These are phyloP conservation scores for Yponomeuta malinellus DNA, from an alignment of 2,888 invertebrate species.

Conservation along the genomic window DNA sequence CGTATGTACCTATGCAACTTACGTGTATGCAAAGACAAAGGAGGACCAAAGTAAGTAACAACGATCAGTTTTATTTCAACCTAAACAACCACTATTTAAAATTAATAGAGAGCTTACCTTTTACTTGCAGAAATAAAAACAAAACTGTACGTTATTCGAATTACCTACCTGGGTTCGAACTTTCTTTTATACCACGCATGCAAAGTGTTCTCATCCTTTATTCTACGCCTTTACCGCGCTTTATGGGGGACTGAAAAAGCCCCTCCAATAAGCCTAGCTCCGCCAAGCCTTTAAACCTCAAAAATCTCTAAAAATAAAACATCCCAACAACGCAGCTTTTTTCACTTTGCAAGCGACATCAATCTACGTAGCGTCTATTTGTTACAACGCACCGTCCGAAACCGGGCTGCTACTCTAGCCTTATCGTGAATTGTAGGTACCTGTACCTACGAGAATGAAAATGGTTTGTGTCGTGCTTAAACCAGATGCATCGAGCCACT, in stretches of 20 bases:
- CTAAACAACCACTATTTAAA: too few relatives aligned
- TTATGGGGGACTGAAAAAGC: slow-evolving; percentile 16
- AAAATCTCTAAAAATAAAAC: slow-evolving; percentile 12
- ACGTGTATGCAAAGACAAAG: too few relatives aligned
- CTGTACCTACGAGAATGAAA: too few relatives aligned
- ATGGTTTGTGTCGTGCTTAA: too few relatives aligned
- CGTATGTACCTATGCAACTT: too few relatives aligned
- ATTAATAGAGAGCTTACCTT: too few relatives aligned
- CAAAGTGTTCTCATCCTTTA: background rate
- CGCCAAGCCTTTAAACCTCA: slow-evolving; percentile 12
- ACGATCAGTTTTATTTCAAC: too few relatives aligned
- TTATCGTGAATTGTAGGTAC: slow-evolving; percentile 6
- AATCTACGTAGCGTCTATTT: slow-evolving; percentile 27
- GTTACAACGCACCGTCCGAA: slow-evolving; percentile 18
- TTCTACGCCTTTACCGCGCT: slow-evolving; percentile 13
- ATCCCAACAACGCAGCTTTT: slow-evolving; percentile 12
- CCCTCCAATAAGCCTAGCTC: background rate
- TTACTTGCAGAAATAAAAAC: too few relatives aligned
- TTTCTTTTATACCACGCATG: slow-evolving; percentile 44
- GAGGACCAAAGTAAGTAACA: too few relatives aligned
- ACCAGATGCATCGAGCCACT: too few relatives aligned
- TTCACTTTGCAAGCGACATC: slow-evolving; percentile 18
- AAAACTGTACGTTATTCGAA: too few relatives aligned
- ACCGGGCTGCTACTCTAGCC: background rate
- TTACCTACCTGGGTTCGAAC: too few relatives aligned